These are phyloP conservation scores for Rhodeus uyekii DNA, from an alignment of 2,797 vertebrate genomes.

Conservation along the genomic window DNA sequence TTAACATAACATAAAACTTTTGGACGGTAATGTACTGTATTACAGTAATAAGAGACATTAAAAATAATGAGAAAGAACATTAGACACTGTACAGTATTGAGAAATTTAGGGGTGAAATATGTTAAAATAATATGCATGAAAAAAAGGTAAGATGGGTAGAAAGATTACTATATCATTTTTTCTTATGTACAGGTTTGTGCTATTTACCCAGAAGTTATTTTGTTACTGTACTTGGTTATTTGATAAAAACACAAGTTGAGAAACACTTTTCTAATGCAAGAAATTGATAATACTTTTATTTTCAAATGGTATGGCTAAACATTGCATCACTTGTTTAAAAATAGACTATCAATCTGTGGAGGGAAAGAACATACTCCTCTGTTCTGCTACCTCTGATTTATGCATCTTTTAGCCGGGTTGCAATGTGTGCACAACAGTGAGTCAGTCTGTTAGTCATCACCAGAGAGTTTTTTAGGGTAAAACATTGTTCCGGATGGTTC, in stretches of 20 bases:
- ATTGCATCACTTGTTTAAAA: slow-evolving; percentile 44
- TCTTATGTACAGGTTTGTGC: neutral
- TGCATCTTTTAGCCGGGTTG: neutral
- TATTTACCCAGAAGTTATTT: neutral
- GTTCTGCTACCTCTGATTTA: slow-evolving; percentile 27
- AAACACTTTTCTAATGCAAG: neutral
- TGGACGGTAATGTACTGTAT: no score
- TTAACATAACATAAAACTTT: no score
- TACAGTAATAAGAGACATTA: neutral
- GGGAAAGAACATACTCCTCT: slow-evolving; percentile 28
- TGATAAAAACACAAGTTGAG: neutral
- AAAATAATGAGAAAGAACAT: neutral
- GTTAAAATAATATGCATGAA: neutral
- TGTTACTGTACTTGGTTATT: neutral
- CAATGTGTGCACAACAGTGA: slow-evolving; percentile 36
- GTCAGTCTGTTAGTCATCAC: slow-evolving; percentile 56
- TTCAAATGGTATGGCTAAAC: slow-evolving; percentile 27
- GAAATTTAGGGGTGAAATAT: neutral
- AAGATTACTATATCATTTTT: neutral
- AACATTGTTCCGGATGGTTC: slow-evolving; percentile 32
- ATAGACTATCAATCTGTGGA: slow-evolving; percentile 42
- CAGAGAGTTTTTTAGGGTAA: slow-evolving; percentile 13
- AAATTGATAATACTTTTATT: neutral
- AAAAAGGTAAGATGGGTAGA: neutral
- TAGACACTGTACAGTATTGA: neutral